Base-by-base conservation (phyloP, 1,140 invertebrate species). In the Andrena cerasifolii region DNA sequence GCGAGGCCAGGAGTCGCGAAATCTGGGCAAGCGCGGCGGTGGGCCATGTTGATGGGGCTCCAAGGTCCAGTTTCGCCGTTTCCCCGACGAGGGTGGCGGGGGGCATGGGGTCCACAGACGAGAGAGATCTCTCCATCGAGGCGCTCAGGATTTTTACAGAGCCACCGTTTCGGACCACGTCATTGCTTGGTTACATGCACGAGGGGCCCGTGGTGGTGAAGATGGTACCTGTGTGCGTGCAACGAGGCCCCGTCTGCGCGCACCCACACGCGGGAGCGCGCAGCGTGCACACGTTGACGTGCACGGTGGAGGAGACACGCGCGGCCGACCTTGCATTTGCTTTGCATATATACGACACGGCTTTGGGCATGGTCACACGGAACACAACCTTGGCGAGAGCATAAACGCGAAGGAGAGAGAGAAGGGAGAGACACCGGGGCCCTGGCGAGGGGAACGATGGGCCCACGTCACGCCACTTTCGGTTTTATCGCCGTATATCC, bases 261-360 rank as follows among this genome's bases (percentile, higher is more conserved):
- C 6, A 24, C 21, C 5, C n/a, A 61, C 26, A 3, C 24, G 56
- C 12, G 33, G 24, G 47, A 18, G 43, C 21, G 53, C 65, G 24
- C 53, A 21, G 58, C 28, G 68, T 33, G 58, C 68, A 56, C 59
- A 45, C 66, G 54, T 28, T 14, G 31, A 62, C 51, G 31, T n/a
- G n/a, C n/a, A n/a, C n/a, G n/a, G 58, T 58, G 54, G 71, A 65
- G 76, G 80, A 82, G 76, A 85, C 81, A 83, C 83, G 84, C 85
- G 82, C 83, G 82, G 83, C 61, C 86, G 87, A 87, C 87, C 87
- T 88, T 88, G 87, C 86, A 72, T 87, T 87, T 87, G 84, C 80
- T 88, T 88, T 88, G 86, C 87, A 87, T 88, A 87, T 85, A 86
- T 67, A 82, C 82, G 83, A 83, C 59, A 75, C 78, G 80, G 79